phyloP scores from a whole-genome alignment of 2,113 vertebrate genomes.

The Cephalopholis sonnerati region DNA sequence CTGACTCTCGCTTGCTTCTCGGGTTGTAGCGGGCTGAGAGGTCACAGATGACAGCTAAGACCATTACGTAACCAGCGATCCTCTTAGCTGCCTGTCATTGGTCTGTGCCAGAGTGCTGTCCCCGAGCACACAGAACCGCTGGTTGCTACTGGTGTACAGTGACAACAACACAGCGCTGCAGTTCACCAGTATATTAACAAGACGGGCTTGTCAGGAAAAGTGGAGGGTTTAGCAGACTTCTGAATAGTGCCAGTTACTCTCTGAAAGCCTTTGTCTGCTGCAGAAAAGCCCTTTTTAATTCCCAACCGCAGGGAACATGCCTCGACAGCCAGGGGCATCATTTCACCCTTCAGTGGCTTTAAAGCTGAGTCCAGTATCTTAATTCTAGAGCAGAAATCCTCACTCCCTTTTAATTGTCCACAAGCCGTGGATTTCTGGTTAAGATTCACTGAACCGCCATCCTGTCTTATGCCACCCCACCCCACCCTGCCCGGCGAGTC shows the following conservation, averaged over 20 bases:
- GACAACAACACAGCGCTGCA: neutral
- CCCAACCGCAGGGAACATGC: conserved; percentile 41
- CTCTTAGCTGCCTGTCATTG: conserved; percentile 56
- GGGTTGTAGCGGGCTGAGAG: conserved; percentile 1
- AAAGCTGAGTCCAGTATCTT: conserved; percentile 17
- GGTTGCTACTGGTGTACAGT: neutral
- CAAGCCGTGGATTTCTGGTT: conserved; percentile 30
- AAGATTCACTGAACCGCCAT: conserved; percentile 9
- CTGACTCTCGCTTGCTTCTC: conserved; percentile 13
- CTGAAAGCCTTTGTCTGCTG: conserved; percentile 41
- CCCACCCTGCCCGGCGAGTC: neutral
- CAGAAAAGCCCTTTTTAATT: conserved; percentile 53
- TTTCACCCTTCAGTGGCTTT: conserved; percentile 39
- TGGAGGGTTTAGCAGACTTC: conserved; percentile 38
- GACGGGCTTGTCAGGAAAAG: conserved; percentile 33
- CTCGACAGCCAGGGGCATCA: conserved; percentile 23
- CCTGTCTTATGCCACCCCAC: conserved; percentile 5
- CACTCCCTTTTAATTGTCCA: conserved; percentile 21
- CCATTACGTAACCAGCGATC: conserved; percentile 61
- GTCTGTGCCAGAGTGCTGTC: conserved; percentile 36
- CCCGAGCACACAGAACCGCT: conserved; percentile 8
- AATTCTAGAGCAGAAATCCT: conserved; percentile 22
- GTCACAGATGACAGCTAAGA: conserved; percentile 47
- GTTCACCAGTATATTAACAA: conserved; percentile 2
- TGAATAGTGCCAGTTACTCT: conserved; percentile 38